Evolutionary conservation across 2,113 vertebrate species (phyloP), one percentile per base, ranked within the genome.

Genomic region (Aegithalos caudatus): DNA sequence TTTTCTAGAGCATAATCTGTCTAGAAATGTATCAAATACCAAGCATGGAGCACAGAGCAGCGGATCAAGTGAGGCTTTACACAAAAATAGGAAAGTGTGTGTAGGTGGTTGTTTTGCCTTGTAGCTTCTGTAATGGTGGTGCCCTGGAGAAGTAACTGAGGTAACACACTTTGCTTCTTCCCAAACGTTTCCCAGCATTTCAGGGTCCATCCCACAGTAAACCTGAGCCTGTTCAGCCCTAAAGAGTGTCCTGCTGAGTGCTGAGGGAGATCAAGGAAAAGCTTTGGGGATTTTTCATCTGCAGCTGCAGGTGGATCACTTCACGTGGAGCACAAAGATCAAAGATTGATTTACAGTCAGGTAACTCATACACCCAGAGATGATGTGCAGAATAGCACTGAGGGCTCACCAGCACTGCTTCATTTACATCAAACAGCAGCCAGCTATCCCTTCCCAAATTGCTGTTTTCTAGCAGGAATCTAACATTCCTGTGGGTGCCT

Each of bases 51-150:
- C 40, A 24, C 7, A 38, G 15, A 77, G 87, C 42, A 80, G 62
- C 35, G 66, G 78, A 86, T 77, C 82, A 40, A 81, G 56, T 8
- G 74, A 86, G 45, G 38, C 66, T 86, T 88, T 83, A 60, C 54
- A 73, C 11, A 73, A 61, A 70, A 91, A 61, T 66, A 70, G 86
- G 62, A n/a, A 35, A 86, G 47, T 5, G 5, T 25, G 33, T 47
- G 67, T 80, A 79, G 58, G 78, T 77, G 84, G 77, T 47, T 88
- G 81, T 54, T 95, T 90, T 90, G 58, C 60, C 60, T 73, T 82
- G 73, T 74, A 71, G 73, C 80, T 85, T 33, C 66, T 69, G 62
- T 40, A 62, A 12, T 40, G 81, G 45, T 83, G 81, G 42, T 90
- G 35, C 66, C 67, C 74, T 73, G 58, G 33, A 66, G 64, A 91